Percentiles rank a stretch among this genome's conserved stretches.
Conservation (phyloP, 2,888 invertebrate species). For the Neelides folsomi region DNA sequence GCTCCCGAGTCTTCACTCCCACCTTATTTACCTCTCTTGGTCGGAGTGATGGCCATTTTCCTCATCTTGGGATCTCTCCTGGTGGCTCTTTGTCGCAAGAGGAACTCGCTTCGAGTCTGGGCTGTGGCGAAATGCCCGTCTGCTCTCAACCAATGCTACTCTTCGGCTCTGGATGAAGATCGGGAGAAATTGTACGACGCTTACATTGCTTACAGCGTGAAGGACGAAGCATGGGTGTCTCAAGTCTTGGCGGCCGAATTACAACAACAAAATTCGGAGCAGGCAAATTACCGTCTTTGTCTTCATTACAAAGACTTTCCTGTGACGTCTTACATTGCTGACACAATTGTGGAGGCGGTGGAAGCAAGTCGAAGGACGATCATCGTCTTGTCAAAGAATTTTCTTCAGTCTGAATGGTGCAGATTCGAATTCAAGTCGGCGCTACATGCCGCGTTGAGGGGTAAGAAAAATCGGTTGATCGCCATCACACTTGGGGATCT, state of each 20-base stretch:
- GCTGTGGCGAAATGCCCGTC: constrained; percentile 66
- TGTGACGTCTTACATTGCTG: constrained; percentile 73
- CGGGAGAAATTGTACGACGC: constrained; percentile 69
- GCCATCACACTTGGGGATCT: constrained; percentile 81
- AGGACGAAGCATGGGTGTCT: constrained; percentile 81
- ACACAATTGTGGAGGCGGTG: constrained; percentile 83
- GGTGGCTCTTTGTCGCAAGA: constrained; percentile 57
- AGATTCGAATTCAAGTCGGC: constrained; percentile 89
- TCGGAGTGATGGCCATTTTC: constrained; percentile 56
- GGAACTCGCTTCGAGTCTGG: constrained; percentile 69
- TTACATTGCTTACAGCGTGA: constrained; percentile 85
- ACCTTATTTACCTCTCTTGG: constrained; percentile 56
- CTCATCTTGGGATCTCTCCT: constrained; percentile 54
- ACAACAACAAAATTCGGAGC: constrained; percentile 54
- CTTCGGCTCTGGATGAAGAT: constrained; percentile 45
- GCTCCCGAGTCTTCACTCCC: constrained; percentile 28
- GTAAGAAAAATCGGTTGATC: constrained; percentile 61
- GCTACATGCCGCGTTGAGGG: constrained; percentile 47
- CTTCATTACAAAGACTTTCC: constrained; percentile 84
- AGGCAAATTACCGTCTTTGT: constrained; percentile 59
- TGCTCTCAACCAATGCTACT: constrained; percentile 63
- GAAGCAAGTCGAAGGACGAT: constrained; percentile 80
- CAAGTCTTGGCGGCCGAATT: constrained; percentile 77
- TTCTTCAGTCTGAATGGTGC: constrained; percentile 89
- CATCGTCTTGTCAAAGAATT: constrained; percentile 79